Base-by-base conservation (phyloP, 2,888 invertebrate genomes). In the Drosophila quinaria region DNA sequence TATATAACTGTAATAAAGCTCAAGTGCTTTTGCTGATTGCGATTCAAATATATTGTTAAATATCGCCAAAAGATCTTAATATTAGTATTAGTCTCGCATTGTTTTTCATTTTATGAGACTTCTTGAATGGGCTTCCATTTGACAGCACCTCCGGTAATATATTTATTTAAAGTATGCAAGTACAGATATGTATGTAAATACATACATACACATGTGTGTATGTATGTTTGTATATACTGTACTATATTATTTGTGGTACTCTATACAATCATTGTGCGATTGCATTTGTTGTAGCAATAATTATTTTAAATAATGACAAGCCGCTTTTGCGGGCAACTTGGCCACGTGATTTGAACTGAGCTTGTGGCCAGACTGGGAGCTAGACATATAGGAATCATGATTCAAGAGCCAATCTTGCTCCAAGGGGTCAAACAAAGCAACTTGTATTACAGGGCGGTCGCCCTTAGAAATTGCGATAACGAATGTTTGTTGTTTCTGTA, bases 291-390 rank as follows among this genome's bases (percentile, higher is more conserved):
- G 44, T 13, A 11, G 11, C 8, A 46, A 47, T 63, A 58, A 59
- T 51, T 41, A 75, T 62, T 62, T 42, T 47, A 62, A 51, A n/a
- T 58, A 62, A 56, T 60, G 46, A 17, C 71, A 42, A 46, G 41
- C 17, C 33, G 6, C 33, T 35, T 15, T 33, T 50, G n/a, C 29
- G 1, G 5, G 19, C 50, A 41, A 25, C 46, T 25, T 6, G 47
- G 42, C 65, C 69, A 73, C 76, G 76, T 76, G 76, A 76, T 65
- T 50, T 29, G 22, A 41, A 15, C 10, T 44, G n/a, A 35, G 15
- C n/a, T 25, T 19, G 4, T 37, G 13, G 13, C 64, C n/a, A 44
- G 60, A 63, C 56, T 44, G 8, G 25, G 19, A 35, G 39, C 47
- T 9, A 49, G 52, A 50, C 64, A 15, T 6, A 15, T 37, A 15